Evolutionary conservation across 2,113 vertebrate genomes (phyloP).

Genomic region (Cyprinodon tularosa): DNA sequence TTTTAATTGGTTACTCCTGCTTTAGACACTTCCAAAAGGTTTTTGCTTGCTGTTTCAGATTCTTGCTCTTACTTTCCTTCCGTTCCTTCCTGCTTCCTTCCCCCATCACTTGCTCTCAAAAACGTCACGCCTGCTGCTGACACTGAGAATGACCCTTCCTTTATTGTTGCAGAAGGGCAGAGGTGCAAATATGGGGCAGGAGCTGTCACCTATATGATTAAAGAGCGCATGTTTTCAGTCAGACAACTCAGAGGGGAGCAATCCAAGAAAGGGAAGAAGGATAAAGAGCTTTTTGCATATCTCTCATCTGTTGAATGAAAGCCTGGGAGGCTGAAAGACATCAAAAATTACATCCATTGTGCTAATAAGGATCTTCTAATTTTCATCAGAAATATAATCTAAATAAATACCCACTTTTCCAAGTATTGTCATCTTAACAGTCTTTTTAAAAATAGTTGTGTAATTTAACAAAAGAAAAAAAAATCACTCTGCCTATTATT

Average conservation of each 20-base stretch:
- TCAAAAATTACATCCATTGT: slow-evolving; percentile 22
- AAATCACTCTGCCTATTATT: too few species aligned
- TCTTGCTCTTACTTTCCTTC: slow-evolving; percentile 29
- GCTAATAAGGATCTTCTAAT: slow-evolving; percentile 3
- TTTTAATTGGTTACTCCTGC: neutral
- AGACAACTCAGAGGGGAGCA: slow-evolving; percentile 65
- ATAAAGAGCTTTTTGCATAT: slow-evolving; percentile 40
- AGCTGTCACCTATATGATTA: slow-evolving; percentile 77
- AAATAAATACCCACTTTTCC: too few species aligned
- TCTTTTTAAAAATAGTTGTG: too few species aligned
- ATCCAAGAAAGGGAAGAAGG: slow-evolving; percentile 28
- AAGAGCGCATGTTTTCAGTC: slow-evolving; percentile 79
- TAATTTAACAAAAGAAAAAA: too few species aligned
- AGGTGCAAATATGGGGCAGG: slow-evolving; percentile 70
- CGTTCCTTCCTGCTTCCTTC: slow-evolving; percentile 24
- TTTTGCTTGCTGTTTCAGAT: slow-evolving; percentile 24
- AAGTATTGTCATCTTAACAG: too few species aligned
- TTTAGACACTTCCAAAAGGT: slow-evolving; percentile 24
- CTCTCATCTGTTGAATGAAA: slow-evolving; percentile 52
- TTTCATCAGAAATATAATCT: too few species aligned
- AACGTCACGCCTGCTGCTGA: slow-evolving; percentile 68
- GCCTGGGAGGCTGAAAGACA: slow-evolving; percentile 9
- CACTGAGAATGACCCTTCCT: slow-evolving; percentile 77
- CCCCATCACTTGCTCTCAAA: slow-evolving; percentile 49
- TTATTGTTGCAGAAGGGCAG: slow-evolving; percentile 74